A percentile compares a stretch with the other conserved stretches of the same genome.
Evolutionary conservation across 2,113 vertebrate species (phyloP).

Genomic region (Nesoenas mayeri): DNA sequence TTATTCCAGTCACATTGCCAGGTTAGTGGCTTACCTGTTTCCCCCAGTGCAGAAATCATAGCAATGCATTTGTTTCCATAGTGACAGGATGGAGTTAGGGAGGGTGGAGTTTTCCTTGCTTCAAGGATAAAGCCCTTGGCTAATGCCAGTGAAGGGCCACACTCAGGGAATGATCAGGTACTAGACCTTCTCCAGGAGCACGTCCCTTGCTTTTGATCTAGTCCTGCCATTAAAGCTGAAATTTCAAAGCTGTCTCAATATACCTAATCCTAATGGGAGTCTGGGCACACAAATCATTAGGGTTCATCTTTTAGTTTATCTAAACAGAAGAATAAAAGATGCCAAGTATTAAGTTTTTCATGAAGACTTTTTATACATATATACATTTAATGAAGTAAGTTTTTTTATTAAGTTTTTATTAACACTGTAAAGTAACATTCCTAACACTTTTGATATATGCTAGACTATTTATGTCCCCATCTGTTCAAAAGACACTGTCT

Average conservation of each 20-base stretch:
- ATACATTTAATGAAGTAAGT: not conserved
- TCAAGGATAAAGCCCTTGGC: conserved; percentile 32
- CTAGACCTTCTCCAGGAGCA: conserved; percentile 43
- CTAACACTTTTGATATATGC: conserved; percentile 37
- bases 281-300: not conserved
- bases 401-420: conserved; percentile 10
- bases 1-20: not conserved
- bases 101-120: conserved; percentile 27
- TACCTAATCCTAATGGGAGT: not conserved
- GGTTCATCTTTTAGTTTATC: conserved; percentile 18
- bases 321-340: conserved; percentile 50
- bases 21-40: not conserved
- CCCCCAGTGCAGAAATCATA: not conserved
- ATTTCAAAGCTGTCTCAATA: not conserved
- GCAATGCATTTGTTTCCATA: not conserved
- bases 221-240: not conserved
- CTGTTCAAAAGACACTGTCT: conserved; percentile 40
- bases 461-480: conserved; percentile 41
- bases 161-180: conserved; percentile 46
- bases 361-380: not conserved
- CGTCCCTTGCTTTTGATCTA: conserved; percentile 53
- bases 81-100: not conserved
- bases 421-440: conserved; percentile 30
- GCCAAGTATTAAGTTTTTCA: conserved; percentile 45
- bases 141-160: conserved; percentile 19